Evolutionary conservation across 2,797 vertebrate species (phyloP).

Genomic region (Melanotaenia pygmaea): DNA sequence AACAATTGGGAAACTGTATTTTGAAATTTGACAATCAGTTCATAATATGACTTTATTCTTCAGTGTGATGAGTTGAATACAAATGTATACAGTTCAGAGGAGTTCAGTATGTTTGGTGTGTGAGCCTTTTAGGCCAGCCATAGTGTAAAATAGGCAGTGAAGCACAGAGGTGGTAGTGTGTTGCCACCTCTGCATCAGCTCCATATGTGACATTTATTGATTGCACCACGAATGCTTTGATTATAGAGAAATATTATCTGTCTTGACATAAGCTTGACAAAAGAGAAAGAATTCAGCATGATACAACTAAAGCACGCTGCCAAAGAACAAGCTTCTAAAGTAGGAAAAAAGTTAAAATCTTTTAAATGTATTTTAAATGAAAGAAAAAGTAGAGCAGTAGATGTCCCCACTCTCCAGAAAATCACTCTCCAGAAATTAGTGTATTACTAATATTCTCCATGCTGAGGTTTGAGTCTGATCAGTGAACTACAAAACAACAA

Average conservation of each 20-base stretch:
- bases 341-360: no score
- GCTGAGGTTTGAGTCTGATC: neutral
- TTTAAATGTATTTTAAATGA: neutral
- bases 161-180: neutral
- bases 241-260: neutral
- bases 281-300: neutral
- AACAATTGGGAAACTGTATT: no score
- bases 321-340: neutral
- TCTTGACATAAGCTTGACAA: neutral
- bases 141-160: neutral
- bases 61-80: neutral
- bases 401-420: neutral
- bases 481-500: neutral
- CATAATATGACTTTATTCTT: constrained; percentile 13
- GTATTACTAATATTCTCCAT: neutral
- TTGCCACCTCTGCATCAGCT: neutral
- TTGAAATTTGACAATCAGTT: neutral
- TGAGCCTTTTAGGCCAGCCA: neutral
- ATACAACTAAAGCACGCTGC: neutral
- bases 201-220: neutral
- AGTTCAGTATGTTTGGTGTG: neutral
- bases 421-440: neutral
- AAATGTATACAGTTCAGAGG: neutral
- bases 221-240: neutral
- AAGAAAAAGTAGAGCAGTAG: neutral